Percentiles rank a stretch among this genome's conserved stretches.
Conservation (phyloP, 37 sponge, comb jelly and placozoan genomes). For the Bolinopsis microptera region DNA sequence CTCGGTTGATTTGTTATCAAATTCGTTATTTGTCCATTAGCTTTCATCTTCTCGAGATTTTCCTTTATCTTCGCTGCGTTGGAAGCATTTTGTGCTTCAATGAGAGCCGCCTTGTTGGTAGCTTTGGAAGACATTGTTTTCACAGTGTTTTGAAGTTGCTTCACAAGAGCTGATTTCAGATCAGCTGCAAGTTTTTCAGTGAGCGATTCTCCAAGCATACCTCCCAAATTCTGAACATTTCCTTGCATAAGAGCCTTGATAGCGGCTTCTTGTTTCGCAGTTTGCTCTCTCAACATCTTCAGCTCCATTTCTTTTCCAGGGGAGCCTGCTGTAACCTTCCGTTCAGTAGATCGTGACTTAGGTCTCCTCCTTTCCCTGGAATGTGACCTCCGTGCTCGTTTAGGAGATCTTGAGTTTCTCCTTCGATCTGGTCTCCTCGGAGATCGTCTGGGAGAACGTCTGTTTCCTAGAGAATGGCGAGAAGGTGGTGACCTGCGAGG, state of each 20-base stretch:
- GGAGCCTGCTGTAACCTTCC: background rate
- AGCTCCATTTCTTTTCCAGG: background rate
- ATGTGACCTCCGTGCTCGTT: conserved; percentile 30
- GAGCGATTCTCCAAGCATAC: conserved; percentile 35
- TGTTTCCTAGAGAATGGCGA: background rate
- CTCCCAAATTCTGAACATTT: conserved; percentile 15
- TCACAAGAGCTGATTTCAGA: conserved; percentile 53
- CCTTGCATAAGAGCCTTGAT: conserved; percentile 64
- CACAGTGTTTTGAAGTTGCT: conserved; percentile 40
- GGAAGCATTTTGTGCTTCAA: conserved; percentile 46
- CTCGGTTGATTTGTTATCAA: conserved; percentile 14
- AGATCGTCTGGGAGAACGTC: conserved; percentile 28
- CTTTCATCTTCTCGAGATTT: conserved; percentile 40
- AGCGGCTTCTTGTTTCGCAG: conserved; percentile 54
- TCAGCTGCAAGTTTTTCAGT: conserved; percentile 61
- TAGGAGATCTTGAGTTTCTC: conserved; percentile 28
- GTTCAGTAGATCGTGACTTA: background rate
- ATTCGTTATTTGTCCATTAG: background rate
- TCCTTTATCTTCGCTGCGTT: conserved; percentile 42
- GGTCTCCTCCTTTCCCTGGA: background rate
- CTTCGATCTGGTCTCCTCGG: background rate
- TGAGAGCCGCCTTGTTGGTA: background rate
- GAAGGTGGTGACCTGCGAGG: conserved; percentile 16
- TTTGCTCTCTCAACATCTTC: conserved; percentile 59
- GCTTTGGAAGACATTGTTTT: conserved; percentile 44